Conservation (phyloP, 2,888 invertebrate species). For the Rhingia campestris region DNA sequence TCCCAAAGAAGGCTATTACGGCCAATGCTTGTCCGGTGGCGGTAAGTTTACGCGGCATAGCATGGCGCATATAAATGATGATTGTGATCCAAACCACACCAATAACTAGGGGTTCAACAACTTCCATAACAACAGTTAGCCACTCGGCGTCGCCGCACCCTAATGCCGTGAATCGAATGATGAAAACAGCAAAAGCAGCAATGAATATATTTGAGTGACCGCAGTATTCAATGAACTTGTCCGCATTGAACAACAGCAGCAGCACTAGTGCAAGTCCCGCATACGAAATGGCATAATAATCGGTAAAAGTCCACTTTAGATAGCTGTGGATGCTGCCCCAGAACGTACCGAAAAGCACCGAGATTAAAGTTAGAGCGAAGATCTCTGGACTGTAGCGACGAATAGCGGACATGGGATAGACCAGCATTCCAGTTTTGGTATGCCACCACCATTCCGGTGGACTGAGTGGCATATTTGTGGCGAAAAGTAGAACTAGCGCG, state of each 20-base stretch:
- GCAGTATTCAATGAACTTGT: conserved; percentile 92
- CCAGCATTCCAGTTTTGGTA: conserved; percentile 89
- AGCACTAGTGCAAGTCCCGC: conserved; percentile 78
- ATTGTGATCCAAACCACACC: conserved; percentile 92
- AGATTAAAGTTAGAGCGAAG: conserved; percentile 87
- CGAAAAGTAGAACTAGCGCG: conserved; percentile 84
- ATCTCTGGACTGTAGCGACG: conserved; percentile 90
- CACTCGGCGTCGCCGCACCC: conserved; percentile 84
- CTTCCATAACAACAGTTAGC: conserved; percentile 88
- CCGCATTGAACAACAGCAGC: conserved; percentile 85
- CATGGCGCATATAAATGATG: conserved; percentile 91
- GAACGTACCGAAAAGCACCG: conserved; percentile 88
- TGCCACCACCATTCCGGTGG: conserved; percentile 96
- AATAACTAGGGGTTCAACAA: conserved; percentile 89
- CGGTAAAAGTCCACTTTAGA: conserved; percentile 86
- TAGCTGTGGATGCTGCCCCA: conserved; percentile 92
- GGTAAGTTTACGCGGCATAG: conserved; percentile 90
- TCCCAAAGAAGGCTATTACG: conserved; percentile 90
- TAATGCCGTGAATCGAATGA: conserved; percentile 88
- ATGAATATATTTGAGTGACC: conserved; percentile 92
- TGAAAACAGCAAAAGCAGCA: conserved; percentile 91
- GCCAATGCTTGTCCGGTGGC: conserved; percentile 91
- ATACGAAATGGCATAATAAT: conserved; percentile 77
- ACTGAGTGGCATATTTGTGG: conserved; percentile 88
- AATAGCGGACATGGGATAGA: conserved; percentile 91